phyloP scores from a whole-genome alignment of 2,888 invertebrate genomes.

The Spodoptera exigua region DNA sequence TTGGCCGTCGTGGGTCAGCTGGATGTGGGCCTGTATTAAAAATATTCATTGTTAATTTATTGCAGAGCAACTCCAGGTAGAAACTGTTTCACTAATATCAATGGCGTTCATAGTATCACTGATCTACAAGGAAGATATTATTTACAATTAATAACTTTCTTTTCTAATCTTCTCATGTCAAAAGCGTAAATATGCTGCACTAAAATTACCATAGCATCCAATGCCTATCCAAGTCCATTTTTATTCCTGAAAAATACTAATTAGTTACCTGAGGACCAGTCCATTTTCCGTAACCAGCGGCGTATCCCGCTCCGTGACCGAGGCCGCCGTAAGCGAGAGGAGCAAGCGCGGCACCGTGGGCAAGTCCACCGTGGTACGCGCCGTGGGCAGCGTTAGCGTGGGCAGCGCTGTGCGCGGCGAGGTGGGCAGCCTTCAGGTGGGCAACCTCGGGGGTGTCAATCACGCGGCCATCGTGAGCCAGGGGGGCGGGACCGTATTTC shows the following conservation, averaged over 20 bases:
- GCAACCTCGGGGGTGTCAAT: conserved; percentile 89
- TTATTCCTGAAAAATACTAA: no score
- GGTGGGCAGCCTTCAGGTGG: conserved; percentile 88
- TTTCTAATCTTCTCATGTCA: no score
- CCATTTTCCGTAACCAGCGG: conserved; percentile 85
- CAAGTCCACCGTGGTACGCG: conserved; percentile 61
- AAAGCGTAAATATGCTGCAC: no score
- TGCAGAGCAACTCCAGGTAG: no score
- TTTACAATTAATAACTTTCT: no score
- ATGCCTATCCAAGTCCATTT: no score
- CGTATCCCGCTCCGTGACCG: conserved; percentile 68
- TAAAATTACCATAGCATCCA: no score
- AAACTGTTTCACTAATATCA: no score
- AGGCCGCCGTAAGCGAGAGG: conserved; percentile 67
- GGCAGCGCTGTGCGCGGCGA: conserved; percentile 83
- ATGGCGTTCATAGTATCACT: no score
- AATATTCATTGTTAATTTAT: not conserved
- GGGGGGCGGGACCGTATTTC: conserved; percentile 87
- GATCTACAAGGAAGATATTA: no score
- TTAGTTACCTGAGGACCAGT: conserved; percentile 75
- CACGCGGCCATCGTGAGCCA: conserved; percentile 86
- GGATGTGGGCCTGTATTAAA: conserved; percentile 80
- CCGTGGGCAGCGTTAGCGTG: conserved; percentile 72
- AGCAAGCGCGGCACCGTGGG: conserved; percentile 65
- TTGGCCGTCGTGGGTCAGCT: conserved; percentile 86